Percentiles rank a stretch among this genome's conserved stretches.
Conservation (phyloP, 92 coral and sea anemone genomes). For the Paragorgia papillata region DNA sequence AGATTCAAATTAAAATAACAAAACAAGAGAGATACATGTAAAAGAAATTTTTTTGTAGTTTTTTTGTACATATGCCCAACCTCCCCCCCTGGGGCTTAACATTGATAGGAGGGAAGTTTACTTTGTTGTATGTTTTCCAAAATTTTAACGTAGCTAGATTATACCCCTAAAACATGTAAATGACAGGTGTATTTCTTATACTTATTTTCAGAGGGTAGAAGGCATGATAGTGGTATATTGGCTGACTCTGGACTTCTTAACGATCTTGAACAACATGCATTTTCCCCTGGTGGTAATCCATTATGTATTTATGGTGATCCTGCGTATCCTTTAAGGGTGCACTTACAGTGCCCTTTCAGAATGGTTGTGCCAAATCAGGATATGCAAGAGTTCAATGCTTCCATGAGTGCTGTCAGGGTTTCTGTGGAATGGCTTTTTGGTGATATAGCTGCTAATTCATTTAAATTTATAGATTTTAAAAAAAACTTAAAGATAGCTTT, state of each 20-base stretch:
- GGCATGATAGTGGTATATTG: constrained; percentile 46
- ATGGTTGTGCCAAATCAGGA: constrained; percentile 4
- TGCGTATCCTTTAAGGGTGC: constrained; percentile 43
- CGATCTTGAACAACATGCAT: constrained; percentile 1
- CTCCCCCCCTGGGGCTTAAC: too few relatives aligned
- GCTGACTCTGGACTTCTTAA: constrained; percentile 38
- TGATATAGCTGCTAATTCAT: constrained; percentile 37
- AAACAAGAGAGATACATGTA: too few relatives aligned
- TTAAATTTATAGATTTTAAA: constrained; percentile 44
- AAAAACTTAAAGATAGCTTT: constrained; percentile 42
- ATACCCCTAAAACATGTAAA: too few relatives aligned
- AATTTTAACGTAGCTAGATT: too few relatives aligned
- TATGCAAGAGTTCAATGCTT: constrained; percentile 43
- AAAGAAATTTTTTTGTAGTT: too few relatives aligned
- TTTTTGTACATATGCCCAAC: too few relatives aligned
- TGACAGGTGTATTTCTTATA: too few relatives aligned
- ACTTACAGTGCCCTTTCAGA: constrained; percentile 47
- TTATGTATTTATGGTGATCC: constrained; percentile 41
- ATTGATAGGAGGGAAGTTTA: too few relatives aligned
- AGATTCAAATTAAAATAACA: too few relatives aligned
- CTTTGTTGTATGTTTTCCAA: too few relatives aligned
- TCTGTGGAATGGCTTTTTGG: constrained; percentile 49
- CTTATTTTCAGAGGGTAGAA: constrained; percentile 52
- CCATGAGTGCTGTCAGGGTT: constrained; percentile 41
- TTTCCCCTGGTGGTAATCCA: background rate